phyloP scores from a whole-genome alignment of 2,113 vertebrate species.

The Trematomus loennbergii region DNA sequence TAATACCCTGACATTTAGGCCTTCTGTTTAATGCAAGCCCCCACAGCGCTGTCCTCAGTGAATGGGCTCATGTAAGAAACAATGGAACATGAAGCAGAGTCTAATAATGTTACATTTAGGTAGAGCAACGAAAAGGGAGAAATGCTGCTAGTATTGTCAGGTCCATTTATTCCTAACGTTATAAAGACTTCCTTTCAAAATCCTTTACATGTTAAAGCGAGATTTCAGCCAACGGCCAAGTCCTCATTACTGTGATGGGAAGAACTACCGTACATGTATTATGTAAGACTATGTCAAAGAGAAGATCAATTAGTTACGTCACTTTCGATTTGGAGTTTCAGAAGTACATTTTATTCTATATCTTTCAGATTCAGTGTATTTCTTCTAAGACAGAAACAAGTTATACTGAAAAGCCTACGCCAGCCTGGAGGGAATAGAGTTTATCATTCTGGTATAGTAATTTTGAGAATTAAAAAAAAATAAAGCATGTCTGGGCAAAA shows the following conservation, averaged over 20 bases:
- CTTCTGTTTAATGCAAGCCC: conserved; percentile 44
- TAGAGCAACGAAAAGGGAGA: conserved; percentile 10
- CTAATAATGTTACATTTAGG: conserved; percentile 23
- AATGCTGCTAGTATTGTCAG: neutral
- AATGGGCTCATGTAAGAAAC: conserved; percentile 37
- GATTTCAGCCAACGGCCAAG: neutral
- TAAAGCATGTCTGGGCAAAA: neutral
- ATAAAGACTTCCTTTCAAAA: neutral
- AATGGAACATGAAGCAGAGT: conserved; percentile 36
- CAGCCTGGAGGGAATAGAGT: neutral
- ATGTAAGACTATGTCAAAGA: conserved; percentile 14
- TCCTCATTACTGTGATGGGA: conserved; percentile 35
- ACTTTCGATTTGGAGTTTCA: conserved; percentile 21
- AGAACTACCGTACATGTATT: neutral
- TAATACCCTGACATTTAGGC: conserved; percentile 68
- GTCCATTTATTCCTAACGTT: conserved; percentile 17
- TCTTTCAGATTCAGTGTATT: neutral
- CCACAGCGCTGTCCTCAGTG: conserved; percentile 34
- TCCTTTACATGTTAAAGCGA: conserved; percentile 4
- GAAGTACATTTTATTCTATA: neutral
- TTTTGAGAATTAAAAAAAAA: neutral
- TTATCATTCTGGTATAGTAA: neutral
- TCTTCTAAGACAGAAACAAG: neutral
- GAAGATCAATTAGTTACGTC: conserved; percentile 28
- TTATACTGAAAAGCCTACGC: neutral